Evolutionary conservation across 2,113 vertebrate genomes (phyloP).

Genomic region (Vulpes ferrilata): DNA sequence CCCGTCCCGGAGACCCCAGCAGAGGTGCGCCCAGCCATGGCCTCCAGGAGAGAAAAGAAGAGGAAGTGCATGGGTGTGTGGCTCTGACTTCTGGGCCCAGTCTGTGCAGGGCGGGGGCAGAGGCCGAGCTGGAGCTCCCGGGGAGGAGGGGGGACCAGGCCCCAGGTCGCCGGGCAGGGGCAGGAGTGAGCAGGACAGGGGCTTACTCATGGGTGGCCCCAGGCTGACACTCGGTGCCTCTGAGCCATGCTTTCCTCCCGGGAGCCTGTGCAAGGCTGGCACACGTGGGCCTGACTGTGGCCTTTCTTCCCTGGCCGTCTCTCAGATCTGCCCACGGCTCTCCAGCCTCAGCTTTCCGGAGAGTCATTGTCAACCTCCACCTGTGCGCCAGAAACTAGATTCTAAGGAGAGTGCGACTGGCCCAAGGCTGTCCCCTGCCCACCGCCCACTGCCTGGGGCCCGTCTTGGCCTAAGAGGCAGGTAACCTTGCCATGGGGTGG

Average conservation of each 20-base stretch:
- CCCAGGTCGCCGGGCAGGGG: background rate
- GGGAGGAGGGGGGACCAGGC: no score
- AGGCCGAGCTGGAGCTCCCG: no score
- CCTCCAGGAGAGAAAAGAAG: background rate
- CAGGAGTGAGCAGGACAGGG: background rate
- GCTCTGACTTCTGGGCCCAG: background rate
- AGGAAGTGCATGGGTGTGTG: accelerated
- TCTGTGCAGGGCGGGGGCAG: background rate
- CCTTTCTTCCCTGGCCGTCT: background rate
- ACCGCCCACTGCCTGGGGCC: accelerated
- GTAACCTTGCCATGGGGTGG: background rate
- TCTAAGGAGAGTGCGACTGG: background rate
- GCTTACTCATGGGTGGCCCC: background rate
- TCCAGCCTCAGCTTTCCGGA: background rate
- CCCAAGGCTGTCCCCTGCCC: background rate
- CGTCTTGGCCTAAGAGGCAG: background rate
- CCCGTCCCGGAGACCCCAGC: background rate
- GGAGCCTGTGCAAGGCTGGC: background rate
- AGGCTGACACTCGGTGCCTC: background rate
- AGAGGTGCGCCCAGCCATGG: no score
- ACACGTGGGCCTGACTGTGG: no score
- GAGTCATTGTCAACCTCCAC: background rate
- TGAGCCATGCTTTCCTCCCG: background rate
- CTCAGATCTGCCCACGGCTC: background rate
- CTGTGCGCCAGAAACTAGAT: background rate